These are phyloP conservation scores for Pammene fasciana DNA, from an alignment of 2,888 invertebrate genomes.

Conservation along the genomic window DNA sequence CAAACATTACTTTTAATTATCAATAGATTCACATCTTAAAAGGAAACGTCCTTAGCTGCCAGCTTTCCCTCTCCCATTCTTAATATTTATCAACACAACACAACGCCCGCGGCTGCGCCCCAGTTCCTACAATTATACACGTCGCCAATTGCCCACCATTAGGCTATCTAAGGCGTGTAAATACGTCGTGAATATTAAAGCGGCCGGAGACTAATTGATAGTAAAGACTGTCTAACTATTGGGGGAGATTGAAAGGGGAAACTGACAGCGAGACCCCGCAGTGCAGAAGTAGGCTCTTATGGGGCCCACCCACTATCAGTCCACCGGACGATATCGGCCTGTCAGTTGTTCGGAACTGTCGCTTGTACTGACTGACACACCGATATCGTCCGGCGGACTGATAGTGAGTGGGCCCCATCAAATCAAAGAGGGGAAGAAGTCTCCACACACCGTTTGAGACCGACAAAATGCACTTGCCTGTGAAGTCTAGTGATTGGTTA, in stretches of 20 bases:
- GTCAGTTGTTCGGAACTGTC: too few species aligned
- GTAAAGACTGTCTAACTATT: neutral
- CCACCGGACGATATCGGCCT: too few species aligned
- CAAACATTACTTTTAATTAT: too few species aligned
- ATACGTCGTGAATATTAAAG: conserved; percentile 21
- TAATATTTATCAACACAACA: conserved; percentile 1
- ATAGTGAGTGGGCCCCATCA: too few species aligned
- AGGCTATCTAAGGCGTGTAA: conserved; percentile 18
- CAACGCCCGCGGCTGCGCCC: neutral
- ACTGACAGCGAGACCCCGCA: neutral
- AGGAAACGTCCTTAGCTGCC: conserved; percentile 1
- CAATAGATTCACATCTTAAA: neutral
- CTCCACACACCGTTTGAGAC: too few species aligned
- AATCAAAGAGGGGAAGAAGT: too few species aligned
- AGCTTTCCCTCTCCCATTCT: conserved; percentile 7
- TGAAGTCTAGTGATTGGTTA: too few species aligned
- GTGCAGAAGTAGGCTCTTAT: too few species aligned
- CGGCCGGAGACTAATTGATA: neutral
- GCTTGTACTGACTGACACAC: too few species aligned
- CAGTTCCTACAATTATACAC: conserved; percentile 19
- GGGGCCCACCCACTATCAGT: too few species aligned
- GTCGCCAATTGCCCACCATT: conserved; percentile 18
- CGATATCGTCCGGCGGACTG: too few species aligned
- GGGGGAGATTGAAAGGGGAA: neutral
- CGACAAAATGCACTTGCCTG: too few species aligned